Evolutionary conservation across 2,113 vertebrate genomes (phyloP), one percentile per base, ranked within the genome.

Genomic region (Empidonax traillii): DNA sequence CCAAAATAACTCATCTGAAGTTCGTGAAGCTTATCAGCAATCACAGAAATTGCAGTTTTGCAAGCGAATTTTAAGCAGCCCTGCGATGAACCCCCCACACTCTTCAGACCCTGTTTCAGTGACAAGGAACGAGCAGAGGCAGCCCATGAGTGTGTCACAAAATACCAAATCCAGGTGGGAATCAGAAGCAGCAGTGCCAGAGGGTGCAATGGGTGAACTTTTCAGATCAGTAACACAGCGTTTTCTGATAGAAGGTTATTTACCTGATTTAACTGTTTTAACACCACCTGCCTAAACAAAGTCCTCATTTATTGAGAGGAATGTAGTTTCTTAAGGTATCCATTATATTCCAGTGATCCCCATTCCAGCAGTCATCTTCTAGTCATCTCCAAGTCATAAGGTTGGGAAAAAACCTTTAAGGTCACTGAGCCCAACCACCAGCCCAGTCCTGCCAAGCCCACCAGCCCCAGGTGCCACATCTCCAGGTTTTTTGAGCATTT

Each of bases 21-120:
- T 37, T 82, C 25, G 46, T 39, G 27, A 52, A 86, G 61, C 16
- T 30, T 7, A 9, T 2, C 2, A 11, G 33, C 1, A 6, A 6
- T 19, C 51, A 19, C 27, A 41, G 17, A 69, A 73, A 37, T 55
- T 5, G 23, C 7, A 31, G 61, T 27, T 63, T n/a, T 59, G 31
- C 14, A 21, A 20, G 14, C 0, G 6, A 33, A 81, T 68, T 87
- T 85, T 20, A 49, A 65, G 17, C 16, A 59, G 35, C 4, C 18
- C 23, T 0, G 0, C 14, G 24, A 55, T 2, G 21, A 52, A 47
- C 3, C 5, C 14, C 73, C 49, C 61, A 8, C 19, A 8, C 1
- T 3, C 18, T 31, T 76, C 56, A 76, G 51, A 24, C 3, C 11
- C 25, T 18, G 12, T 24, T 75, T 20, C 44, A 10, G 13, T 37